Evolutionary conservation across 2,113 vertebrate genomes (phyloP), one percentile per base, ranked within the genome.

Genomic region (Glaucomys volans): DNA sequence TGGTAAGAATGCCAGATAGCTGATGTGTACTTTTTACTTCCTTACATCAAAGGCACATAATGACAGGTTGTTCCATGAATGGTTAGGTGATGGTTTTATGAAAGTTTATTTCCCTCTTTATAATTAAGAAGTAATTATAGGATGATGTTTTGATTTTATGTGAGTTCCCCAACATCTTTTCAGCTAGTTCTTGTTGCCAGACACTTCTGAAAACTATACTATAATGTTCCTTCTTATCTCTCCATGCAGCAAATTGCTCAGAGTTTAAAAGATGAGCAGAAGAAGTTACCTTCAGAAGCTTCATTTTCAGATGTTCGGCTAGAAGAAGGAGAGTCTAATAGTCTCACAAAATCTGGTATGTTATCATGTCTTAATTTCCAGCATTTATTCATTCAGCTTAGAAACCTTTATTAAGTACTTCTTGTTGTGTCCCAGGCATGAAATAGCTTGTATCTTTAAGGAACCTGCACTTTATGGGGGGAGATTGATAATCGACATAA

Each of bases 251-350:
- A 99, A 99, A 99, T 99, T 87, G 99, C 99, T 97, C 99, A 99
- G 98, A 99, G 99, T 97, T 99, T 99, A 96, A 99, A 99, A 98
- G 99, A 99, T 69, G 99, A 99, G 84, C 99, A 99, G 98, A 99
- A 98, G 98, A 99, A 99, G 95, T 35, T 98, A 93, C 98, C 98
- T 24, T 98, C 99, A 59, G 99, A 99, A 95, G 86, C 99, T 71
- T 98, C 98, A 0, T 99, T 99, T 98, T 99, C 99, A 69, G 99
- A 99, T 83, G 98, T 99, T 76, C 99, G 96, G 74, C 98, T 99
- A 50, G 99, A 99, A 97, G 99, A 99, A 97, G 91, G 98, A 0
- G 99, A 99, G 14, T 97, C 98, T 24, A 98, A 98, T 97, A 99
- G 97, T 96, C 98, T 99, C 90, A 98, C 98, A 77, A 99, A 99